Evolutionary conservation across 1,140 invertebrate genomes (phyloP).

Genomic region (Drosophila carrolli): DNA sequence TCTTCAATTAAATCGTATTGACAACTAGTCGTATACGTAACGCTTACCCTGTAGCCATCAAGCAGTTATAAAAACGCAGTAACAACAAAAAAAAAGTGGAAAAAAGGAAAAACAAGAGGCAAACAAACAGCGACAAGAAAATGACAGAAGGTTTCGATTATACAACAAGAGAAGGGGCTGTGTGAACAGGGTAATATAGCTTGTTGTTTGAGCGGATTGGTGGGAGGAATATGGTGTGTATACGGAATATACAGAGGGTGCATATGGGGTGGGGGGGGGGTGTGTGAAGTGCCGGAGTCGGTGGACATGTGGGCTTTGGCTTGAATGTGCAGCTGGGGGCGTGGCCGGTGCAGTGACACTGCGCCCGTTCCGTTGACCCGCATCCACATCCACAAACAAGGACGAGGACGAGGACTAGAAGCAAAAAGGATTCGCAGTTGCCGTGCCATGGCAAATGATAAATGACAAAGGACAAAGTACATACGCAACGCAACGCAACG

Average conservation of each 20-base stretch:
- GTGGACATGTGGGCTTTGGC: conserved; percentile 5
- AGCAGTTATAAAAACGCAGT: conserved; percentile 29
- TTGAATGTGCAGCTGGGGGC: conserved; percentile 29
- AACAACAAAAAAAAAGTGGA: conserved; percentile 11
- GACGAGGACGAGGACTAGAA: conserved; percentile 6
- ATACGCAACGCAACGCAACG: conserved; percentile 13
- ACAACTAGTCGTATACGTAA: conserved; percentile 37
- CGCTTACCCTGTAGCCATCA: conserved; percentile 25
- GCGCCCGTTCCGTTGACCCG: conserved; percentile 69
- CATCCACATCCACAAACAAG: conserved; percentile 29
- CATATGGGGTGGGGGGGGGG: background rate
- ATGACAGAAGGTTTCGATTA: conserved; percentile 77
- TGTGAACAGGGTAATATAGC: conserved; percentile 43
- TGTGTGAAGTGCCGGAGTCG: too few species aligned
- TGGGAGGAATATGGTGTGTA: background rate
- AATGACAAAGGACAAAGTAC: conserved; percentile 44
- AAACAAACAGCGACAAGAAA: conserved; percentile 65
- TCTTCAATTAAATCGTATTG: background rate
- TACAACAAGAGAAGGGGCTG: conserved; percentile 23
- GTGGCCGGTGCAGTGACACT: conserved; percentile 70
- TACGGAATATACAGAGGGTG: background rate
- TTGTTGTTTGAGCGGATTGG: conserved; percentile 16
- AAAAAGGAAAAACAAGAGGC: conserved; percentile 12
- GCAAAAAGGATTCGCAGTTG: conserved; percentile 39
- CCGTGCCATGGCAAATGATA: conserved; percentile 45